phyloP scores from a whole-genome alignment of 2,888 invertebrate species.

The Synergus umbraculus region DNA sequence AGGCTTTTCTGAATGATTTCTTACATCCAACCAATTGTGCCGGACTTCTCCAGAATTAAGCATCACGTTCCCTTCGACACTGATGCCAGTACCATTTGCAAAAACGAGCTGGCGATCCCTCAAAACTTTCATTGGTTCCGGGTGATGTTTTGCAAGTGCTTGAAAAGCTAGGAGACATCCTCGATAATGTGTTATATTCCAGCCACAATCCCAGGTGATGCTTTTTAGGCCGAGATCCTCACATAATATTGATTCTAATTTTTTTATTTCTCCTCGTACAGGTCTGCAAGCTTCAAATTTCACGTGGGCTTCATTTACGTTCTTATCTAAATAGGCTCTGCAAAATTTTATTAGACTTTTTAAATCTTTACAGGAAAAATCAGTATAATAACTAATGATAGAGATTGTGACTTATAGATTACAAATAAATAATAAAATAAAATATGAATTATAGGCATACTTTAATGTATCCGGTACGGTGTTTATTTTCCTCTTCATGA shows the following conservation, averaged over 20 bases:
- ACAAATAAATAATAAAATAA: too few species aligned
- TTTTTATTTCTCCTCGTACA: conserved; percentile 86
- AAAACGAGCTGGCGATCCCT: conserved; percentile 88
- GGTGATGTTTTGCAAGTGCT: conserved; percentile 87
- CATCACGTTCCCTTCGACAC: conserved; percentile 92
- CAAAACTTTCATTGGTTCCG: conserved; percentile 83
- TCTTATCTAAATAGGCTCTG: conserved; percentile 87
- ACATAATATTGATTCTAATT: conserved; percentile 82
- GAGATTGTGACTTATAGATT: too few species aligned
- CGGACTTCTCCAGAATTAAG: conserved; percentile 95
- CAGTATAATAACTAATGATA: too few species aligned
- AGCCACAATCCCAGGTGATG: conserved; percentile 89
- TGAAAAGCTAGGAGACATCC: conserved; percentile 93
- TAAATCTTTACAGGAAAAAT: too few species aligned
- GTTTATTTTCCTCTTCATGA: conserved; percentile 78
- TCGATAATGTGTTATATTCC: conserved; percentile 93
- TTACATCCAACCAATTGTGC: conserved; percentile 95
- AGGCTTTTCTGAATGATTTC: conserved; percentile 60
- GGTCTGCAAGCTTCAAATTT: conserved; percentile 84
- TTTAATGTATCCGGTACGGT: conserved; percentile 73
- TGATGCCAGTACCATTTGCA: conserved; percentile 94
- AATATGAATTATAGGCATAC: conserved; percentile 53
- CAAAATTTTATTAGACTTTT: background rate
- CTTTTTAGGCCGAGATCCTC: conserved; percentile 80
- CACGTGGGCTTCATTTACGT: conserved; percentile 83